Conservation (phyloP, 2,113 vertebrate genomes). For the Sapayoa aenigma region DNA sequence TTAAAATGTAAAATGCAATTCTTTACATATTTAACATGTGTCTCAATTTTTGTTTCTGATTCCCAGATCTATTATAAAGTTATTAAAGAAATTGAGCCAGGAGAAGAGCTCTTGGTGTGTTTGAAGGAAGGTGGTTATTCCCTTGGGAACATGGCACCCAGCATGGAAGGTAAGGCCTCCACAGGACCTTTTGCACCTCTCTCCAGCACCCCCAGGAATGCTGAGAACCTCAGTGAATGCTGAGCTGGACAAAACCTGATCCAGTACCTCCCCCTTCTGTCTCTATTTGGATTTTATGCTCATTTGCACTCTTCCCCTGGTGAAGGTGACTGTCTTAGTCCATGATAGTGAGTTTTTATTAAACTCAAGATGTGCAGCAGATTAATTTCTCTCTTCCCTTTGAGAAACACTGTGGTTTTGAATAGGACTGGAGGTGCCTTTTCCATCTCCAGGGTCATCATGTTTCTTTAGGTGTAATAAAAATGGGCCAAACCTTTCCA, state of each 20-base stretch:
- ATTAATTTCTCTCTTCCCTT: background rate
- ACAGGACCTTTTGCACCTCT: background rate
- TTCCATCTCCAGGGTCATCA: background rate
- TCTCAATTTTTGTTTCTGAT: conserved; percentile 15
- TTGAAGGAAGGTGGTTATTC: conserved; percentile 92
- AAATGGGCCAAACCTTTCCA: background rate
- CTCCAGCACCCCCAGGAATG: background rate
- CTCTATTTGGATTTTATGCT: background rate
- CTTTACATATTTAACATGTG: background rate
- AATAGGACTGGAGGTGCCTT: background rate
- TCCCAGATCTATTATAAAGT: conserved; percentile 93
- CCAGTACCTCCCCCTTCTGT: background rate
- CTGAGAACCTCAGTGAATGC: background rate
- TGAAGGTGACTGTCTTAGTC: background rate
- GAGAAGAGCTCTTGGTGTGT: conserved; percentile 94
- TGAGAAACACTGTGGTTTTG: background rate
- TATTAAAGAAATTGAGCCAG: conserved; percentile 92
- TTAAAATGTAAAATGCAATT: background rate
- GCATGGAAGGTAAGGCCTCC: conserved; percentile 90
- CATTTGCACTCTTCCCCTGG: background rate
- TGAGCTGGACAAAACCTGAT: background rate
- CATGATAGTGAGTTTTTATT: background rate
- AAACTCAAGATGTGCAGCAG: background rate
- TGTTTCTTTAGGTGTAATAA: background rate
- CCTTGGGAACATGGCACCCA: conserved; percentile 88